phyloP scores from a whole-genome alignment of 2,113 vertebrate genomes.

The Kryptolebias marmoratus region DNA sequence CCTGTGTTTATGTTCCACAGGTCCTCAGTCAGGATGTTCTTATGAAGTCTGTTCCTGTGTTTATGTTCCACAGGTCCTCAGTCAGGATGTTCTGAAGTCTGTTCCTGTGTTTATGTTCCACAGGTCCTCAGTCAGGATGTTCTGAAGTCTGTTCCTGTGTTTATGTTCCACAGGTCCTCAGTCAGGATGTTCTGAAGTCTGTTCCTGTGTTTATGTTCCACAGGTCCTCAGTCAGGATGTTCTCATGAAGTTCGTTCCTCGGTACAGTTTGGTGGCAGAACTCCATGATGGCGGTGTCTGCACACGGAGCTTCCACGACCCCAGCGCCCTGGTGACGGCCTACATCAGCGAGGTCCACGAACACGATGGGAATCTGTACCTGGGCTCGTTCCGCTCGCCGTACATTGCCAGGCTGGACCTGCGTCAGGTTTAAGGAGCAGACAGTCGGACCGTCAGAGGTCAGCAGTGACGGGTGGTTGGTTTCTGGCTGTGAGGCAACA shows the following conservation, averaged over 20 bases:
- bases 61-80: background rate
- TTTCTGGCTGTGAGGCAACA: too few relatives aligned
- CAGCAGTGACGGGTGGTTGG: too few relatives aligned
- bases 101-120: constrained; percentile 47
- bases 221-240: constrained; percentile 90
- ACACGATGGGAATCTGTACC: constrained; percentile 87
- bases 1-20: constrained; percentile 64
- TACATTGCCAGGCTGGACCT: constrained; percentile 90
- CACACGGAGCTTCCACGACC: constrained; percentile 92
- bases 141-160: constrained; percentile 81
- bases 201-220: constrained; percentile 47
- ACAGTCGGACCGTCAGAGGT: background rate
- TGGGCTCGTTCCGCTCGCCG: constrained; percentile 92
- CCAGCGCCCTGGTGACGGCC: constrained; percentile 82
- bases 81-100: background rate
- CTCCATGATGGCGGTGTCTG: constrained; percentile 89
- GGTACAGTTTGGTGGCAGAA: constrained; percentile 92
- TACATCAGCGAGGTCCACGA: constrained; percentile 92
- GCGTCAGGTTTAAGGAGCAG: constrained; percentile 69
- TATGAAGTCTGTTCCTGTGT: constrained; percentile 85
- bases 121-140: constrained; percentile 89
- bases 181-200: background rate
- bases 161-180: background rate
- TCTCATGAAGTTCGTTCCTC: constrained; percentile 87
- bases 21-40: constrained; percentile 89